Conservation (phyloP, 2,888 invertebrate genomes). For the Aphidius colemani region DNA sequence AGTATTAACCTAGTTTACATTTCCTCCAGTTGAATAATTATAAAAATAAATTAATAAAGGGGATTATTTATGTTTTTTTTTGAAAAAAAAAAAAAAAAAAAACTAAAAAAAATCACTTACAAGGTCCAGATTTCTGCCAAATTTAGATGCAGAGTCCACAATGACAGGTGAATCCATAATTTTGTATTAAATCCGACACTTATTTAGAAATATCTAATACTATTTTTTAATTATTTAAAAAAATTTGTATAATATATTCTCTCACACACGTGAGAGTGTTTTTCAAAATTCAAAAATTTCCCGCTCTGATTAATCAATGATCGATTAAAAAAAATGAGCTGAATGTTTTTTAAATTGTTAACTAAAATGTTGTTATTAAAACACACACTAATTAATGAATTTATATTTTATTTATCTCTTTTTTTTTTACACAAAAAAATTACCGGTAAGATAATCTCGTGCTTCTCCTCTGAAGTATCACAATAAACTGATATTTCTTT, state of each 20-base stretch:
- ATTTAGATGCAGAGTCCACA: conserved; percentile 67
- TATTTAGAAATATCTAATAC: conserved; percentile 21
- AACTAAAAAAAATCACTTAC: conserved; percentile 58
- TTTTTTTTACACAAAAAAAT: neutral
- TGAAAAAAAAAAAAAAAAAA: conserved; percentile 12
- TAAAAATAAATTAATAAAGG: too few species aligned
- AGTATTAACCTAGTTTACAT: too few species aligned
- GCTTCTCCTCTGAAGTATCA: neutral
- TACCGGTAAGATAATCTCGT: conserved; percentile 10
- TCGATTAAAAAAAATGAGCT: neutral
- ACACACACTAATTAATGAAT: conserved; percentile 2
- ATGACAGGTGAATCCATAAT: conserved; percentile 68
- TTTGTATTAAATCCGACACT: neutral
- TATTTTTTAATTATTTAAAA: conserved; percentile 1
- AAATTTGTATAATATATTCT: conserved; percentile 13
- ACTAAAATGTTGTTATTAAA: neutral
- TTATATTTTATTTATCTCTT: neutral
- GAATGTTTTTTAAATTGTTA: neutral
- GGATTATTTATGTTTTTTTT: neutral
- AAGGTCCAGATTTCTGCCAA: conserved; percentile 62
- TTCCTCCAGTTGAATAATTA: too few species aligned
- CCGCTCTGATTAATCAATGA: too few species aligned
- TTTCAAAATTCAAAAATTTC: conserved; percentile 2
- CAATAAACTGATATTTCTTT: neutral
- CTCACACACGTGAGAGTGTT: conserved; percentile 3